These are phyloP conservation scores for Crotalus horridus DNA, from an alignment of 2,113 vertebrate genomes.

Conservation along the genomic window DNA sequence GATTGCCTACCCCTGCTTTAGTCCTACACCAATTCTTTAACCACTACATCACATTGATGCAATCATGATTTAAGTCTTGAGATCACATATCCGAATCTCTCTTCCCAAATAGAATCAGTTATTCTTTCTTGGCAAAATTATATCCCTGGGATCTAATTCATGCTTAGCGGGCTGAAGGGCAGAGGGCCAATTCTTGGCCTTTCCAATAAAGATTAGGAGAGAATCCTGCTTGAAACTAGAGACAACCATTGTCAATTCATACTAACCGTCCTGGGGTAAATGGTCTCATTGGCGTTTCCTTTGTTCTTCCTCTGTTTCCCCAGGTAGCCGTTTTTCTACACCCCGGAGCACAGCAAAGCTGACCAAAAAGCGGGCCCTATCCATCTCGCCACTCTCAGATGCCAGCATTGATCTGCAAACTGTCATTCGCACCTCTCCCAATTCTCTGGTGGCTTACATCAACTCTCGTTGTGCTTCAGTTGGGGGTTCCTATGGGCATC, in stretches of 20 bases:
- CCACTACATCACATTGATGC: background rate
- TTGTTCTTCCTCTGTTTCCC: conserved; percentile 1
- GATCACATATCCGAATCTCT: background rate
- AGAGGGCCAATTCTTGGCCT: background rate
- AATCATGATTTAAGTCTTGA: background rate
- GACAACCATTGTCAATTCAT: background rate
- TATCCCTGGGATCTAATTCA: background rate
- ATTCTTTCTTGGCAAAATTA: background rate
- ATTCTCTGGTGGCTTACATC: conserved; percentile 93
- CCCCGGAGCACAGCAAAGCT: conserved; percentile 86
- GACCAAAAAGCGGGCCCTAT: conserved; percentile 92
- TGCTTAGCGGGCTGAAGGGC: background rate
- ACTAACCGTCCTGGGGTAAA: no score
- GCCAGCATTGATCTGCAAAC: conserved; percentile 95
- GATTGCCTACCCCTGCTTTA: no score
- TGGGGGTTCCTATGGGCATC: conserved; percentile 89
- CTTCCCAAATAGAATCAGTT: background rate
- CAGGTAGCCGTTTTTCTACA: conserved; percentile 86
- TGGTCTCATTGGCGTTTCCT: background rate
- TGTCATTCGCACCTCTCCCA: conserved; percentile 94
- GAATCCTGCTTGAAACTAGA: background rate
- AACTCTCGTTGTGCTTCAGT: conserved; percentile 88
- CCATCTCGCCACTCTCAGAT: conserved; percentile 94
- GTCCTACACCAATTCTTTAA: background rate
- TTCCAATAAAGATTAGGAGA: background rate